These are phyloP conservation scores for Tympanuchus pallidicinctus DNA, from an alignment of 2,113 vertebrate genomes.

Conservation along the genomic window DNA sequence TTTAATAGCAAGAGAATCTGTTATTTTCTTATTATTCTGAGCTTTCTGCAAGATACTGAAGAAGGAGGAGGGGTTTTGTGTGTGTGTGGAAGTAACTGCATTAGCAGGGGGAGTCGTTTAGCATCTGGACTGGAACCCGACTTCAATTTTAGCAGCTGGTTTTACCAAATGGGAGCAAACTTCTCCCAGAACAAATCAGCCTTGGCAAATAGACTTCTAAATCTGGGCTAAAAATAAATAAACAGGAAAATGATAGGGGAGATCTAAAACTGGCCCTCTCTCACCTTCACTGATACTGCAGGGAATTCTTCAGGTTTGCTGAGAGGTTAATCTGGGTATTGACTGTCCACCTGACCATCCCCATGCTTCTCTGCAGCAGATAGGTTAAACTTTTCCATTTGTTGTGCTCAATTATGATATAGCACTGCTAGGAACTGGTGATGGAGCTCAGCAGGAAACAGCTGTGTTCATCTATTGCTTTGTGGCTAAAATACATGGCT, in stretches of 20 bases:
- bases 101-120: not conserved
- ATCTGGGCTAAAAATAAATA: not conserved
- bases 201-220: not conserved
- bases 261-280: not conserved
- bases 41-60: not conserved
- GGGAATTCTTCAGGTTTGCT: not conserved
- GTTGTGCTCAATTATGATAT: not conserved
- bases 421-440: not conserved
- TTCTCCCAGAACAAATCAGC: not conserved
- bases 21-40: not conserved
- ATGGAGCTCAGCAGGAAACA: slow-evolving; percentile 35
- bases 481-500: not conserved
- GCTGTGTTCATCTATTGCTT: not conserved
- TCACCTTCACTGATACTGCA: not conserved
- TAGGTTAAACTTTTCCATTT: not conserved
- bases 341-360: not conserved
- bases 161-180: not conserved
- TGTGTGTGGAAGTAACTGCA: not conserved
- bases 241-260: not conserved
- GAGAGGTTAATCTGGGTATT: not conserved
- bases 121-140: not conserved
- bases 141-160: not conserved
- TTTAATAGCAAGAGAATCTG: not conserved
- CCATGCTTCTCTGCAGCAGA: not conserved
- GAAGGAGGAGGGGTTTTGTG: not conserved